Evolutionary conservation across 2,888 invertebrate genomes (phyloP).

Genomic region (Notocelia uddmanniana): DNA sequence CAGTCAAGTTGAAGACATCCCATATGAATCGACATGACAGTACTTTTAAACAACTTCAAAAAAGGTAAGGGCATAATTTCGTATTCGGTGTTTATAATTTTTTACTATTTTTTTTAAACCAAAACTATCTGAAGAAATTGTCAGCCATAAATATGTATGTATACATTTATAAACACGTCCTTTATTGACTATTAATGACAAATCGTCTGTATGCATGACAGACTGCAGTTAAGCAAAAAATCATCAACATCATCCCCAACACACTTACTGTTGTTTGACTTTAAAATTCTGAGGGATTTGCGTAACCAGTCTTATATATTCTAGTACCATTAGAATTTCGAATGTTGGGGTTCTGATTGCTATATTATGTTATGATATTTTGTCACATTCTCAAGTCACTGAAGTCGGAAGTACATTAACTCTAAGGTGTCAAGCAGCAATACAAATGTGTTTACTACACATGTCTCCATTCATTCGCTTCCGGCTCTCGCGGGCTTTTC

Average conservation of each 20-base stretch:
- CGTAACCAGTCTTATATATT: neutral
- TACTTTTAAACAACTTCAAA: neutral
- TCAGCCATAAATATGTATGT: no score
- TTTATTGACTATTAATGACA: neutral
- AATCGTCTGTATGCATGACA: neutral
- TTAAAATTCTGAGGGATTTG: neutral
- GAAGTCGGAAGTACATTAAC: slow-evolving; percentile 5
- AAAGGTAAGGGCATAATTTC: no score
- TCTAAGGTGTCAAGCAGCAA: neutral
- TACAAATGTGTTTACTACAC: slow-evolving; percentile 29
- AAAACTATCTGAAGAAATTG: neutral
- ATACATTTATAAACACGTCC: neutral
- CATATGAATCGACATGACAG: neutral
- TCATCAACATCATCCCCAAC: neutral
- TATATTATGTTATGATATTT: neutral
- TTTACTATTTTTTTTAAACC: neutral
- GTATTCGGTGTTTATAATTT: no score
- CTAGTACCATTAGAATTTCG: neutral
- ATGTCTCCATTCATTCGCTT: slow-evolving; percentile 54
- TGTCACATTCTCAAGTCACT: neutral
- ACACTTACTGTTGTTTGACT: neutral
- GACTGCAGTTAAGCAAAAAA: slow-evolving; percentile 5
- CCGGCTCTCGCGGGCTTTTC: slow-evolving; percentile 56
- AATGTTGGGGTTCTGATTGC: neutral
- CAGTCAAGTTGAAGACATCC: neutral